Conservation (phyloP, 2,113 vertebrate genomes). For the Tachysurus fulvidraco region DNA sequence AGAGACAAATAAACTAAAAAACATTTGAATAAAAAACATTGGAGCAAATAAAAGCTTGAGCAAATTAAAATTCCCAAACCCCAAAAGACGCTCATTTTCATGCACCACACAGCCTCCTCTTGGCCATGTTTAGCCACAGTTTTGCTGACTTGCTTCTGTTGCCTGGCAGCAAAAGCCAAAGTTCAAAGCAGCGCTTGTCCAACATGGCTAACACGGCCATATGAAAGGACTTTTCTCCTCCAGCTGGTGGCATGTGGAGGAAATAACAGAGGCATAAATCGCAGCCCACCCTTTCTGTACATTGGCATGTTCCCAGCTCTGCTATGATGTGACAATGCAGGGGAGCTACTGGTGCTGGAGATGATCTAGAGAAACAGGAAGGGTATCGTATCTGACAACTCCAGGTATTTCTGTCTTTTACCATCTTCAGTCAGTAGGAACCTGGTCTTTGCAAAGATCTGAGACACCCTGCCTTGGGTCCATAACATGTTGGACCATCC, state of each 20-base stretch:
- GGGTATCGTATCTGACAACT: not conserved
- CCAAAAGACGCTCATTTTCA: conserved; percentile 20
- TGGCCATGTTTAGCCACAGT: conserved; percentile 39
- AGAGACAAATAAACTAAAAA: not conserved
- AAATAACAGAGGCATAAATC: conserved; percentile 13
- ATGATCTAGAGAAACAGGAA: conserved; percentile 3
- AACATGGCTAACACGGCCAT: conserved; percentile 31
- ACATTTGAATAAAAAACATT: not conserved
- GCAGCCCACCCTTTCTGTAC: not conserved
- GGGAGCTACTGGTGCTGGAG: not conserved
- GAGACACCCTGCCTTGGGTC: not conserved
- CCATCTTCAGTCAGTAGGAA: not conserved
- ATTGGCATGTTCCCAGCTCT: not conserved
- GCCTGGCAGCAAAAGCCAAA: conserved; percentile 48
- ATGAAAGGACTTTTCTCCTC: conserved; percentile 38
- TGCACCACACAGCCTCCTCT: conserved; percentile 16
- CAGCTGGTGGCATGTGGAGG: conserved; percentile 20
- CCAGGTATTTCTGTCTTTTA: not conserved
- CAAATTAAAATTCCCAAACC: not conserved
- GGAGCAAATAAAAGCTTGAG: not conserved
- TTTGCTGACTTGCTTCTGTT: conserved; percentile 46
- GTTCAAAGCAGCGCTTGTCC: conserved; percentile 48
- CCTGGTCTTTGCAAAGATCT: not conserved
- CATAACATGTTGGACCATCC: not conserved
- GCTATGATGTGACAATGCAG: not conserved